Evolutionary conservation across 2,113 vertebrate genomes (phyloP), one percentile per base, ranked within the genome.

Genomic region (Mirza zaza): DNA sequence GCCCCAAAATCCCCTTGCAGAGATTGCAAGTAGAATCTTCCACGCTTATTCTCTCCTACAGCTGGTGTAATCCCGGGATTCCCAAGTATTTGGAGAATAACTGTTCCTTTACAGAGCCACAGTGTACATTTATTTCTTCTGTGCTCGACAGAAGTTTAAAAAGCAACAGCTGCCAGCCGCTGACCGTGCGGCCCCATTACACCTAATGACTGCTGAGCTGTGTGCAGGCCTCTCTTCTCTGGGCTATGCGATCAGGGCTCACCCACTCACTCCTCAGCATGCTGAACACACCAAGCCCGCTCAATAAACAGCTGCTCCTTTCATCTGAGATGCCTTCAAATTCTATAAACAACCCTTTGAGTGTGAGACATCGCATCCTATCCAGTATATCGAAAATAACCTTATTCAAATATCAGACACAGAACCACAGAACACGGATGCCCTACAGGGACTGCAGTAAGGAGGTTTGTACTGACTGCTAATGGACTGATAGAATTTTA

Each of bases 131-230:
- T 23, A 17, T 55, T 86, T 88, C 57, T 29, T 89, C 32, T 55
- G 20, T 42, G 50, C 2, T 15, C 82, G 17, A 14, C 50, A 57
- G 84, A 73, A 57, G 84, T 23, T n/a, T 2, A 61, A n/a, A 42
- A 48, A 63, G 13, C 39, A 50, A 42, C 1, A 61, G n/a, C 25
- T 87, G 68, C 76, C 48, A n/a, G 20, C 5, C 21, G 15, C 3
- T 10, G 42, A 68, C 52, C 32, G 2, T 6, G 12, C 15, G 27
- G 18, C 2, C 25, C 39, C 10, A 10, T 12, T 23, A 65, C 39
- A 61, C 20, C 25, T 34, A 4, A 42, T 0, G 1, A 65, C 61
- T 0, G 1, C 17, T 15, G 21, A 34, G 25, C 0, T 34, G 70
- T 13, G 1, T 71, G 27, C 1, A 59, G n/a, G 39, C 21, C 55